These are phyloP conservation scores for Hycleus cichorii DNA, from an alignment of 1,140 invertebrate genomes.

Conservation along the genomic window DNA sequence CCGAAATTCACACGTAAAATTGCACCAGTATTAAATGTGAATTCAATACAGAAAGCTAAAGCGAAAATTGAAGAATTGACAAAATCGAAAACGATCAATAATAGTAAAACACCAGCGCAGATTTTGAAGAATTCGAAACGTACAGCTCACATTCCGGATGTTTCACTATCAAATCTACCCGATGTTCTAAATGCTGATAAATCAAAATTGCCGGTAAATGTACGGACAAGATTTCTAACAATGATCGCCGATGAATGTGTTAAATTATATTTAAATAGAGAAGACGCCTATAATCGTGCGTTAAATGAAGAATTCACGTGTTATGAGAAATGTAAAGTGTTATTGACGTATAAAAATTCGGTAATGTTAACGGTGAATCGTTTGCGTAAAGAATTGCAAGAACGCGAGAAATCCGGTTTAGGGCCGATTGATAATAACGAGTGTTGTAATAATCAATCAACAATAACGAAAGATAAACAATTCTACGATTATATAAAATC, in stretches of 20 bases:
- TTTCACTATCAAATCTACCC: slow-evolving; percentile 39
- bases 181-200: slow-evolving; percentile 60
- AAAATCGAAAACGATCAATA: slow-evolving; percentile 31
- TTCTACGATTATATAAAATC: slow-evolving; percentile 48
- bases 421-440: slow-evolving; percentile 34
- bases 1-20: slow-evolving; percentile 41
- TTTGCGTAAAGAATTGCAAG: slow-evolving; percentile 54
- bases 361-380: slow-evolving; percentile 72
- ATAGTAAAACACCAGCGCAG: slow-evolving; percentile 52
- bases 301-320: slow-evolving; percentile 70
- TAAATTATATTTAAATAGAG: slow-evolving; percentile 61
- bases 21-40: slow-evolving; percentile 54
- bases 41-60: slow-evolving; percentile 51
- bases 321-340: slow-evolving; percentile 68
- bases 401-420: slow-evolving; percentile 35
- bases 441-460: slow-evolving; percentile 25
- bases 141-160: slow-evolving; percentile 60
- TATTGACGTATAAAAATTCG: slow-evolving; percentile 78
- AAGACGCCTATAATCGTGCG: slow-evolving; percentile 66
- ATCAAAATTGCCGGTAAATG: slow-evolving; percentile 75
- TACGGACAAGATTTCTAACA: slow-evolving; percentile 78
- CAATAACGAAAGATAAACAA: slow-evolving; percentile 44
- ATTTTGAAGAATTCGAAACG: slow-evolving; percentile 59
- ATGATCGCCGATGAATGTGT: slow-evolving; percentile 80
- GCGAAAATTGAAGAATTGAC: slow-evolving; percentile 46